phyloP scores from a whole-genome alignment of 2,797 vertebrate species.

The Cyclopterus lumpus region DNA sequence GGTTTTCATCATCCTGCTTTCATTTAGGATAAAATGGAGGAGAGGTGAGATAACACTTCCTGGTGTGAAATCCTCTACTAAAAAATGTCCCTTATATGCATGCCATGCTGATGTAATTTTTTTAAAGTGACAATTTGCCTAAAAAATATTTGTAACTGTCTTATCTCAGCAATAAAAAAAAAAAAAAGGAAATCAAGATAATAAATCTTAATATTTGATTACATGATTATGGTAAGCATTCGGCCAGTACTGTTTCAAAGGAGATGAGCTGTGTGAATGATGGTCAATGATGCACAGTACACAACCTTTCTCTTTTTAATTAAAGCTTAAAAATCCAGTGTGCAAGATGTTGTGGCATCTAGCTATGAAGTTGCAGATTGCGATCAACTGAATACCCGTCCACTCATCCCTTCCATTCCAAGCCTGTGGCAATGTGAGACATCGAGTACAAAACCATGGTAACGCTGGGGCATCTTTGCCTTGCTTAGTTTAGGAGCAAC shows the following conservation, averaged over 20 bases:
- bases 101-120: not conserved
- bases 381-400: not conserved
- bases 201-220: not conserved
- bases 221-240: not conserved
- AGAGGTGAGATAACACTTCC: not conserved
- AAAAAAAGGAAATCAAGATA: not conserved
- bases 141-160: not conserved
- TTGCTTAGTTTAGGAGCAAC: not conserved
- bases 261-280: conserved; percentile 17
- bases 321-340: conserved; percentile 28
- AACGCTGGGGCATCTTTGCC: not conserved
- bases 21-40: not conserved
- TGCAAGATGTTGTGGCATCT: not conserved
- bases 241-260: conserved; percentile 16
- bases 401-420: not conserved
- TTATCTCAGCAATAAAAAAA: not conserved
- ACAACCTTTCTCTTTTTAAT: conserved; percentile 36
- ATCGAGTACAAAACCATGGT: not conserved
- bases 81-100: not conserved
- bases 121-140: not conserved
- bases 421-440: not conserved
- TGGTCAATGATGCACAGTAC: conserved; percentile 37
- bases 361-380: not conserved
- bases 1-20: conserved; percentile 36
- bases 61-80: not conserved